Conservation (phyloP, 1,140 invertebrate species). For the Parapsyche elsis region DNA sequence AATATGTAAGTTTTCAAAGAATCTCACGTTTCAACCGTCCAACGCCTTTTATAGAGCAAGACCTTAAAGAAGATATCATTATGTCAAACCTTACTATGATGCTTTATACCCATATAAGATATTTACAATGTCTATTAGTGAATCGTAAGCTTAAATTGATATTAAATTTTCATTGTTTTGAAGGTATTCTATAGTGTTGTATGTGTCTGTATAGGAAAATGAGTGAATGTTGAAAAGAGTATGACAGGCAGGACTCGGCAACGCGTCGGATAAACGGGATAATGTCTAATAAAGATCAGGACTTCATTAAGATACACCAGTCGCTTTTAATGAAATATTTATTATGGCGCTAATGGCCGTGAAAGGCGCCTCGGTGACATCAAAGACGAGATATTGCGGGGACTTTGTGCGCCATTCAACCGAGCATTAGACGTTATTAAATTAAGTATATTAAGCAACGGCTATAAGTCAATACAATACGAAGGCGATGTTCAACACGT, state of each 20-base stretch:
- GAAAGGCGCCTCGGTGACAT: conserved; percentile 26
- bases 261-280: conserved; percentile 26
- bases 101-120: no score
- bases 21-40: no score
- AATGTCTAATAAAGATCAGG: conserved; percentile 55
- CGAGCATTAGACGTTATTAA: conserved; percentile 16
- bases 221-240: no score
- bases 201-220: not conserved
- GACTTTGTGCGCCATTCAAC: not conserved
- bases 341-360: conserved; percentile 44
- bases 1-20: no score
- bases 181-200: not conserved
- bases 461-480: conserved; percentile 1
- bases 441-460: not conserved
- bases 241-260: not conserved
- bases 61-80: no score
- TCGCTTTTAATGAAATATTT: conserved; percentile 53
- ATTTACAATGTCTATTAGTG: no score
- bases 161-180: no score
- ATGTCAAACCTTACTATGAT: no score
- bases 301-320: conserved; percentile 49
- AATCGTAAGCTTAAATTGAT: no score
- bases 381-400: conserved; percentile 32
- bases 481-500: not conserved
- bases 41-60: no score